Conservation (phyloP, 2,888 invertebrate genomes). For the Cyrtodaria siliqua region DNA sequence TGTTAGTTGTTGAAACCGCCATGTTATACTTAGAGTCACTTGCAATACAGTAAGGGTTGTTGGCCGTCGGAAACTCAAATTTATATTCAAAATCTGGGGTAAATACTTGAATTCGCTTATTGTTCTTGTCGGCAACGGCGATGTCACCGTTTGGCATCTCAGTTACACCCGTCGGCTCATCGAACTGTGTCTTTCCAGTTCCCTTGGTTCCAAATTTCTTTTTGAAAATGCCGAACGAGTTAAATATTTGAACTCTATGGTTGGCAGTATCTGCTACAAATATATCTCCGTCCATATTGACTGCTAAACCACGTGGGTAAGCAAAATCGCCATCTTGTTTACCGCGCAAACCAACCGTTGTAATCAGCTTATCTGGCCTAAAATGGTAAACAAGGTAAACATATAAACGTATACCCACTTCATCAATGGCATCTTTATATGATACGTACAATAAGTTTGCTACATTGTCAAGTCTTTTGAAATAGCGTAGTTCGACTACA, state of each 20-base stretch:
- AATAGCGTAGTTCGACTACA: no score
- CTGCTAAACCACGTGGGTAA: conserved; percentile 80
- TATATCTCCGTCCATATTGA: conserved; percentile 75
- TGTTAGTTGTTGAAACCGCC: conserved; percentile 71
- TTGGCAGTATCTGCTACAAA: conserved; percentile 82
- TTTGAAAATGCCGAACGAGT: conserved; percentile 76
- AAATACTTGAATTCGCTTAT: conserved; percentile 80
- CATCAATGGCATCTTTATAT: no score
- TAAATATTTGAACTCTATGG: conserved; percentile 81
- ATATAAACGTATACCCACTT: no score
- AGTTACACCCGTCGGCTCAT: conserved; percentile 79
- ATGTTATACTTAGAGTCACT: conserved; percentile 76
- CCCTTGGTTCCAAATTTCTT: conserved; percentile 76
- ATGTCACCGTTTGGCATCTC: conserved; percentile 80
- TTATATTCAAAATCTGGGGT: conserved; percentile 71
- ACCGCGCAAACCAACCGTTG: conserved; percentile 75
- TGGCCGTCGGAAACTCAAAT: conserved; percentile 66
- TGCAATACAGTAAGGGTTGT: conserved; percentile 76
- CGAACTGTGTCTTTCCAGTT: conserved; percentile 73
- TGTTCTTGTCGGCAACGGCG: conserved; percentile 82
- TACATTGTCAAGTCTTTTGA: no score
- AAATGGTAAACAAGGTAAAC: conserved; percentile 20
- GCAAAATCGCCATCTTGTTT: conserved; percentile 75
- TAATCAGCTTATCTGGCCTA: conserved; percentile 82
- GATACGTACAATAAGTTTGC: no score